Percentiles rank a stretch among this genome's conserved stretches.
These are phyloP conservation scores for Ophion ellenae DNA, from an alignment of 2,888 invertebrate genomes.

Conservation along the genomic window DNA sequence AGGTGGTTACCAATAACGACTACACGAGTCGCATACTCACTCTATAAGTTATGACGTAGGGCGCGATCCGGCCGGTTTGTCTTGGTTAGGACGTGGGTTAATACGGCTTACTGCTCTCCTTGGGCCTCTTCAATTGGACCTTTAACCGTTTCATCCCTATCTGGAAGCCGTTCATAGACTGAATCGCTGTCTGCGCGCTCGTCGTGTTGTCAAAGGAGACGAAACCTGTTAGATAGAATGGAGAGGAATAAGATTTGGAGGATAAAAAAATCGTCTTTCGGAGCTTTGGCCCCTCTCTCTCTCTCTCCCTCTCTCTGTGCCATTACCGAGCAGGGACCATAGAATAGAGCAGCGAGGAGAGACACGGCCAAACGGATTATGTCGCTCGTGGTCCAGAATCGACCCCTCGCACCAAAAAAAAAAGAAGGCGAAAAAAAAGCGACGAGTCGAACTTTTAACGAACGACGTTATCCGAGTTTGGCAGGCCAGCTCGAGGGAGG, in stretches of 20 bases:
- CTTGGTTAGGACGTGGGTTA: slow-evolving; percentile 90
- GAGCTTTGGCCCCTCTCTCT: slow-evolving; percentile 20
- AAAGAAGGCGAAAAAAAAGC: slow-evolving; percentile 69
- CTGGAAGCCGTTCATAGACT: slow-evolving; percentile 99
- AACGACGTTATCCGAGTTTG: slow-evolving; percentile 77
- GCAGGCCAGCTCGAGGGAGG: slow-evolving; percentile 55
- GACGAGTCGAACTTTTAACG: slow-evolving; percentile 74
- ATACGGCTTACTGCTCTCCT: slow-evolving; percentile 99
- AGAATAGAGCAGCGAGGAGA: slow-evolving; percentile 50
- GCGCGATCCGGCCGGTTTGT: slow-evolving; percentile 84
- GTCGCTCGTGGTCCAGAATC: slow-evolving; percentile 52
- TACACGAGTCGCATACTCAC: slow-evolving; percentile 72
- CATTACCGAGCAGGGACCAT: slow-evolving; percentile 43
- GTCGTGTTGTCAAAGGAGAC: slow-evolving; percentile 99
- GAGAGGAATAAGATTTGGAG: slow-evolving; percentile 56
- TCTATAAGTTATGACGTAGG: slow-evolving; percentile 81
- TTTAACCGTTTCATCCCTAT: slow-evolving; percentile 99
- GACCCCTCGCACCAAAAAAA: slow-evolving; percentile 59
- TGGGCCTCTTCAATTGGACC: slow-evolving; percentile 99
- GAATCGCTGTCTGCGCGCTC: slow-evolving; percentile 99
- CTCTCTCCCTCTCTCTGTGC: neutral
- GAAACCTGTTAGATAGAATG: slow-evolving; percentile 90
- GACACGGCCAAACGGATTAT: slow-evolving; percentile 56
- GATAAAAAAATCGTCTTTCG: slow-evolving; percentile 39
- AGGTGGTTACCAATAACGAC: neutral